Evolutionary conservation across 2,888 invertebrate species (phyloP).

Genomic region (Troides aeacus): DNA sequence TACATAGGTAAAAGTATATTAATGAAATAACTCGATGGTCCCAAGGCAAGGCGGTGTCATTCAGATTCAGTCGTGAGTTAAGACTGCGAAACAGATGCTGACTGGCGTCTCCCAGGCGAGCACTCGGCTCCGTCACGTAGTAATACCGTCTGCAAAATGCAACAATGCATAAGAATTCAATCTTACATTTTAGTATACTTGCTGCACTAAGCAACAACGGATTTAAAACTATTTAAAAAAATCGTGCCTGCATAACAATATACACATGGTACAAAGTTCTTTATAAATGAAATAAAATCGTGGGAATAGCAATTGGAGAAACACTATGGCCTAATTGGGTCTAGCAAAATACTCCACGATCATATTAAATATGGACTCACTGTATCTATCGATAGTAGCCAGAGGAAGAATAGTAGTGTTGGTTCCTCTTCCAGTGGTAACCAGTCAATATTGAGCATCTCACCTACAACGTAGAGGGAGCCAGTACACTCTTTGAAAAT

Average conservation of each 20-base stretch:
- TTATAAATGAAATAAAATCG: too few relatives aligned
- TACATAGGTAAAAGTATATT: conserved; percentile 24
- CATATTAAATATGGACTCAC: too few relatives aligned
- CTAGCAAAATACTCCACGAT: too few relatives aligned
- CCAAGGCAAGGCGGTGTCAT: conserved; percentile 34
- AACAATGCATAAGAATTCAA: conserved; percentile 76
- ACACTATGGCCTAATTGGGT: too few relatives aligned
- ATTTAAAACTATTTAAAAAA: conserved; percentile 15
- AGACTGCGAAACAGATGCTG: conserved; percentile 70
- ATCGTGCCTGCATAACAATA: background rate
- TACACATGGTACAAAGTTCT: too few relatives aligned
- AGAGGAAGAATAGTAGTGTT: too few relatives aligned
- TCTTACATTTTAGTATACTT: conserved; percentile 52
- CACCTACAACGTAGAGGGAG: too few relatives aligned
- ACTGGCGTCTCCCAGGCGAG: conserved; percentile 71
- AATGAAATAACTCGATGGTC: conserved; percentile 39
- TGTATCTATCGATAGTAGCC: too few relatives aligned
- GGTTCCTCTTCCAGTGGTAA: too few relatives aligned
- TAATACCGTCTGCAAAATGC: conserved; percentile 72
- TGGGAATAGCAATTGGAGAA: too few relatives aligned
- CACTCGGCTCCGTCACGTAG: conserved; percentile 64
- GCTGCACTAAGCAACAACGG: conserved; percentile 19
- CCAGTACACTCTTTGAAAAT: too few relatives aligned
- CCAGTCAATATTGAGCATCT: too few relatives aligned
- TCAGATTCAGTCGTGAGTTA: conserved; percentile 51